phyloP scores from a whole-genome alignment of 2,888 invertebrate species.

The Hedya salicella region DNA sequence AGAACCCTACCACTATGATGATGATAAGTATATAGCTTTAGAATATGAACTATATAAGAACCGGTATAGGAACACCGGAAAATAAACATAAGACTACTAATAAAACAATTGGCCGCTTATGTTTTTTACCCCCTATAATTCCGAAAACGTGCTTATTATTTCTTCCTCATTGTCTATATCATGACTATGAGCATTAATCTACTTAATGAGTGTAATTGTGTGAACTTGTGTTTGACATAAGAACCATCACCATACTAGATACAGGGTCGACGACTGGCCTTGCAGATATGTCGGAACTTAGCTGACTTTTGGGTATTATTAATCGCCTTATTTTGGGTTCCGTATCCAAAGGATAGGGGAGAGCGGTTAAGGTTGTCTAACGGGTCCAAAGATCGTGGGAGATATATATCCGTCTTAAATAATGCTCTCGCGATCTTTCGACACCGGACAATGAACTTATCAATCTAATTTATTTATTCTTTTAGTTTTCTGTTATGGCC shows the following conservation, averaged over 20 bases:
- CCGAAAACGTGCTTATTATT: conserved; percentile 28
- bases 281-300: conserved; percentile 28
- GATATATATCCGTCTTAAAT: too few relatives aligned
- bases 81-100: background rate
- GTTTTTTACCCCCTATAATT: conserved; percentile 11
- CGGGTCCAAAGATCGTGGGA: too few relatives aligned
- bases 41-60: too few relatives aligned
- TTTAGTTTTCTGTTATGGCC: too few relatives aligned
- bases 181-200: conserved; percentile 25
- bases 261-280: conserved; percentile 37
- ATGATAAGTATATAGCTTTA: too few relatives aligned
- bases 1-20: too few relatives aligned
- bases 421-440: too few relatives aligned
- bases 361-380: too few relatives aligned
- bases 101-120: conserved; percentile 9
- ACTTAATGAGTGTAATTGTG: conserved; percentile 35
- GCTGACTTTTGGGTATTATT: conserved; percentile 3
- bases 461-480: too few relatives aligned
- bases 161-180: conserved; percentile 30
- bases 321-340: conserved; percentile 4
- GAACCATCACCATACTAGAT: conserved; percentile 17
- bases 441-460: too few relatives aligned
- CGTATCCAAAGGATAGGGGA: too few relatives aligned
- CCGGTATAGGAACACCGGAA: too few relatives aligned
- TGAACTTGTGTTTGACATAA: conserved; percentile 21